These are phyloP conservation scores for Diarsia brunnea DNA, from an alignment of 2,888 invertebrate species.

Conservation along the genomic window DNA sequence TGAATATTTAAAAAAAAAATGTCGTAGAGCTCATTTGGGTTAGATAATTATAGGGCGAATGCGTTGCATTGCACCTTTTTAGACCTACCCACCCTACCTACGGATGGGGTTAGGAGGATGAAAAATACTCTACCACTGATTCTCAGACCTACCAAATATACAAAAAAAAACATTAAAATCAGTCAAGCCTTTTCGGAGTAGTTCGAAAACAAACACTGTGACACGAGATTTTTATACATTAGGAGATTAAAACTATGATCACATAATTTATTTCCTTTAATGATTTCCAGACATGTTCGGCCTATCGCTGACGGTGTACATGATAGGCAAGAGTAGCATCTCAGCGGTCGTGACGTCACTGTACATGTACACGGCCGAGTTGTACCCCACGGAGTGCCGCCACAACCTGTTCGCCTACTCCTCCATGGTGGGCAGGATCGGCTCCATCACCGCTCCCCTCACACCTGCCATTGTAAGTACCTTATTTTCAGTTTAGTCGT, in stretches of 20 bases:
- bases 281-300: constrained; percentile 60
- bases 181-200: too few species aligned
- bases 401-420: constrained; percentile 92
- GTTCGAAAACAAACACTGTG: too few species aligned
- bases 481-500: not conserved
- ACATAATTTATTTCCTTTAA: too few species aligned
- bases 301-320: constrained; percentile 85
- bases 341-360: constrained; percentile 91
- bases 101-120: too few species aligned
- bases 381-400: constrained; percentile 92
- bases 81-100: too few species aligned
- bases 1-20: not conserved
- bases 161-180: too few species aligned
- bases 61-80: too few species aligned
- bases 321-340: constrained; percentile 91
- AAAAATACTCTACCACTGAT: too few species aligned
- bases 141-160: too few species aligned
- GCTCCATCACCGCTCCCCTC: constrained; percentile 92
- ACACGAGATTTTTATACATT: too few species aligned
- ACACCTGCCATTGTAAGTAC: constrained; percentile 91
- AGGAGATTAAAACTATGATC: too few species aligned
- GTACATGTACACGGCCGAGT: constrained; percentile 92
- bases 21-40: not conserved
- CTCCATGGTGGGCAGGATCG: constrained; percentile 92
- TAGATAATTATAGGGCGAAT: not conserved